These are phyloP conservation scores for Lumbricus terrestris DNA, from an alignment of 2,888 invertebrate species.

Conservation along the genomic window DNA sequence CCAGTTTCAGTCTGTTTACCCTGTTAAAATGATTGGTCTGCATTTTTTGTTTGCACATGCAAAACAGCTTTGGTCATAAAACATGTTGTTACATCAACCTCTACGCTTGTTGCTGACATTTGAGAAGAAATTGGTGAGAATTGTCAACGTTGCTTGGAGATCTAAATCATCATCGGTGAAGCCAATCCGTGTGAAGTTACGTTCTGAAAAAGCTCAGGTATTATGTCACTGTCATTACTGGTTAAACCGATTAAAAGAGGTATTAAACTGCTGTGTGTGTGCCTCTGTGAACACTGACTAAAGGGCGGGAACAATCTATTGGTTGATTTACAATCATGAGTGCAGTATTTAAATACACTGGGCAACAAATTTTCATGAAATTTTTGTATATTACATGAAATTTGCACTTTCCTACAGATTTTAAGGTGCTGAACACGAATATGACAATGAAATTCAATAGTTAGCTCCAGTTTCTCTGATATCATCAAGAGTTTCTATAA, in stretches of 20 bases:
- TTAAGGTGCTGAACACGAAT: no score
- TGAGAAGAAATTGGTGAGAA: not conserved
- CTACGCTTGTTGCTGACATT: not conserved
- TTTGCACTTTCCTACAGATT: no score
- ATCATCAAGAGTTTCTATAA: no score
- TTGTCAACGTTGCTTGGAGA: not conserved
- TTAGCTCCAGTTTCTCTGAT: no score
- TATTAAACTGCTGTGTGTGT: not conserved
- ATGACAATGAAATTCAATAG: no score
- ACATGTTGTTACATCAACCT: not conserved
- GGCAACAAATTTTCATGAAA: no score
- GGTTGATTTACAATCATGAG: not conserved
- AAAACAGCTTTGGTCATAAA: not conserved
- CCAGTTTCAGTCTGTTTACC: not conserved
- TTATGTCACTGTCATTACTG: not conserved
- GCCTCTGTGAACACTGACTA: not conserved
- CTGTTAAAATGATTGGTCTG: not conserved
- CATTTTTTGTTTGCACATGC: not conserved
- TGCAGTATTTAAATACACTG: not conserved
- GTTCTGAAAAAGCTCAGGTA: constrained; percentile 26
- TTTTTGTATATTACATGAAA: no score
- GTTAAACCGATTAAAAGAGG: not conserved
- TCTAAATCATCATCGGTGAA: constrained; percentile 14
- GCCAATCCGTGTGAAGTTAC: constrained; percentile 17
- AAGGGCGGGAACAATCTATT: not conserved